Percentiles rank a stretch among this genome's conserved stretches.
phyloP scores from a whole-genome alignment of 2,797 vertebrate species.

The Botia kubotai region DNA sequence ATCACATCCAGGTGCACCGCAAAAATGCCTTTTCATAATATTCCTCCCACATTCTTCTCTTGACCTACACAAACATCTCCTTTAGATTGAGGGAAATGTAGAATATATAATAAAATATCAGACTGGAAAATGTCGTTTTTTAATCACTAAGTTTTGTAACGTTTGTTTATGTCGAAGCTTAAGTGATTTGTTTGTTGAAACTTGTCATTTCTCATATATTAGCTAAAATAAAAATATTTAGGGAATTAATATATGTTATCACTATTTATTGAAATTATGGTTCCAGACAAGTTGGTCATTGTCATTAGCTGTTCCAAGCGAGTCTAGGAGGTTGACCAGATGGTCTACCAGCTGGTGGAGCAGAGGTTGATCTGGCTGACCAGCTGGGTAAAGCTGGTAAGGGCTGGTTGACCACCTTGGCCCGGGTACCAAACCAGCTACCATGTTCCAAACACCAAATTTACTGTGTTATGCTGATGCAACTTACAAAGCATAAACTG shows the following conservation, averaged over 20 bases:
- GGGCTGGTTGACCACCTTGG: background rate
- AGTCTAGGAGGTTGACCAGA: background rate
- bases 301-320: background rate
- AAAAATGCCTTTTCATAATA: constrained; percentile 27
- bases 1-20: constrained; percentile 30
- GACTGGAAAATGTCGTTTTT: too few relatives aligned
- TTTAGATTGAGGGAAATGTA: background rate
- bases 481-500: background rate
- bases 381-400: background rate
- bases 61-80: background rate
- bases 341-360: background rate
- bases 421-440: background rate
- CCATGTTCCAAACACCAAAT: background rate
- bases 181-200: too few relatives aligned
- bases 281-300: too few relatives aligned
- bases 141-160: too few relatives aligned
- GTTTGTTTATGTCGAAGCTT: too few relatives aligned
- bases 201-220: too few relatives aligned
- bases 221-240: too few relatives aligned
- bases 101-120: background rate
- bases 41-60: constrained; percentile 9
- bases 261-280: background rate
- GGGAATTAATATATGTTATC: too few relatives aligned
- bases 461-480: background rate
- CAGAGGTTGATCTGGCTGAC: background rate